Conservation (phyloP, 1,140 invertebrate genomes). For the Leptopilina clavipes region DNA sequence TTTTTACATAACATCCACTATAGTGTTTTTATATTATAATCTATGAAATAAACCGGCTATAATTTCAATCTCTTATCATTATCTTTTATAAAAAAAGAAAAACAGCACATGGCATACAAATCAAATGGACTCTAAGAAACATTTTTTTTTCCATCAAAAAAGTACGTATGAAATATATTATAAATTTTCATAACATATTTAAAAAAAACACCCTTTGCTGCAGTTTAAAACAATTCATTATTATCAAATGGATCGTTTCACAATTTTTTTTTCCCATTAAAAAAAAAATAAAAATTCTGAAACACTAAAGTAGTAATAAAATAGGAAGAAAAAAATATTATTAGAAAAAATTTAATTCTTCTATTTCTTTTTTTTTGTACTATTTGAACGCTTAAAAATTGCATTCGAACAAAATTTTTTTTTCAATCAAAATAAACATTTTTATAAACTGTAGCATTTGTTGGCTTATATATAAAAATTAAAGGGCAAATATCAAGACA, state of each 20-base stretch:
- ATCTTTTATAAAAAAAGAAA: conserved; percentile 41
- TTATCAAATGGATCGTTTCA: too few relatives aligned
- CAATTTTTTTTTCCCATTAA: too few relatives aligned
- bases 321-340: too few relatives aligned
- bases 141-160: conserved; percentile 17
- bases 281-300: too few relatives aligned
- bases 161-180: conserved; percentile 46
- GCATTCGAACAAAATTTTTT: too few relatives aligned
- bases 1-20: conserved; percentile 73
- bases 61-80: conserved; percentile 55
- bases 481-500: neutral
- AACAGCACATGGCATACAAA: conserved; percentile 42
- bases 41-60: conserved; percentile 71
- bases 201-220: conserved; percentile 33
- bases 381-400: too few relatives aligned
- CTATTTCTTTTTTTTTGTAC: too few relatives aligned
- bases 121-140: conserved; percentile 24
- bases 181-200: conserved; percentile 39
- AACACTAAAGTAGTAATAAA: too few relatives aligned
- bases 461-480: neutral
- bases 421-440: too few relatives aligned
- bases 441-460: neutral
- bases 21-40: conserved; percentile 71
- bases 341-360: too few relatives aligned
- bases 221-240: neutral